Conservation (phyloP, 2,888 invertebrate species). For the Arrhopalites spinosus region DNA sequence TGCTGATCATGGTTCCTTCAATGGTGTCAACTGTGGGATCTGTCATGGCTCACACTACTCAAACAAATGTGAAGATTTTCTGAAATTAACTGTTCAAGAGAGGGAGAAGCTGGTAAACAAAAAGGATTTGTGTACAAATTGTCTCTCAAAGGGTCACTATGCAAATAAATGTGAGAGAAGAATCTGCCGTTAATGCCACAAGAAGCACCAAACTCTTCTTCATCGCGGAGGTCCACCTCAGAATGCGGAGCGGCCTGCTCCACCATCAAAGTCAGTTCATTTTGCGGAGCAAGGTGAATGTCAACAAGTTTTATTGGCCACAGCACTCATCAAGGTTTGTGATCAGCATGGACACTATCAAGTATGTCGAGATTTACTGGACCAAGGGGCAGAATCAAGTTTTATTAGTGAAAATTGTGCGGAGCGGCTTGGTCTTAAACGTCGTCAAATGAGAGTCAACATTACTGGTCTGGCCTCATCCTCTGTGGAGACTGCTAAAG, state of each 20-base stretch:
- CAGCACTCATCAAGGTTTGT: background rate
- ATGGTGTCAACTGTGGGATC: background rate
- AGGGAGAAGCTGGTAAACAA: background rate
- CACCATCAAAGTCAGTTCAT: background rate
- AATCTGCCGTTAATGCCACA: constrained; percentile 8
- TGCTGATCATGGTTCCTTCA: background rate
- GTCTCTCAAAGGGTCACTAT: background rate
- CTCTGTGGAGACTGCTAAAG: background rate
- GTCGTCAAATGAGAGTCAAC: background rate
- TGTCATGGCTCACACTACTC: background rate
- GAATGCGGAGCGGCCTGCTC: too few species aligned
- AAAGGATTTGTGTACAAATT: background rate
- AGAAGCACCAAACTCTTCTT: constrained; percentile 9
- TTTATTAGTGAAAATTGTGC: constrained; percentile 17
- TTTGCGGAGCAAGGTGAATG: background rate
- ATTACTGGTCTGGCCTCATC: background rate
- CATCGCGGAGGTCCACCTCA: background rate
- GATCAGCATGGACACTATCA: background rate
- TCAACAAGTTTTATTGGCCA: constrained; percentile 6
- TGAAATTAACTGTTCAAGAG: background rate
- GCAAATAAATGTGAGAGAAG: background rate
- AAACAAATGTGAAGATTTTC: background rate
- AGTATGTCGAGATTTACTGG: constrained; percentile 17
- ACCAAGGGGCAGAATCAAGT: constrained; percentile 23
- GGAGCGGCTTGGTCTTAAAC: background rate